Conservation (phyloP, 2,113 vertebrate species). For the Scomber colias region DNA sequence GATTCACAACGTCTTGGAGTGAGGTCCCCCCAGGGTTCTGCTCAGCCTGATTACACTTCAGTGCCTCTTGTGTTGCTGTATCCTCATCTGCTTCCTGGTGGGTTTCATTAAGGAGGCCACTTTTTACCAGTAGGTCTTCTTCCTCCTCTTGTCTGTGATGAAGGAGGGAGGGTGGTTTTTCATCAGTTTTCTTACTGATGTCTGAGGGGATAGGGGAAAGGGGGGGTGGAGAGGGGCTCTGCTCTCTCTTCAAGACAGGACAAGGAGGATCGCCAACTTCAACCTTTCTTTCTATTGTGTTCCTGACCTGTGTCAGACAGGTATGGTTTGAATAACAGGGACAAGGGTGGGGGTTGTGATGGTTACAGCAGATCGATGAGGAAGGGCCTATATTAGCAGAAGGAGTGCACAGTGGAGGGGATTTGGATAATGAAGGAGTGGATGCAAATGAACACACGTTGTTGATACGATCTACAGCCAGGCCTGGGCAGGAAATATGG, state of each 20-base stretch:
- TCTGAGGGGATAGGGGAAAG: constrained; percentile 90
- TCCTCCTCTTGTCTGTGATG: constrained; percentile 83
- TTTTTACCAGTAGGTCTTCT: constrained; percentile 35
- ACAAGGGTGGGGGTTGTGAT: constrained; percentile 80
- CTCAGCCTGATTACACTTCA: constrained; percentile 58
- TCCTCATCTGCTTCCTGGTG: constrained; percentile 22
- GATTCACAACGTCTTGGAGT: constrained; percentile 91
- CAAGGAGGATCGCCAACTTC: constrained; percentile 59
- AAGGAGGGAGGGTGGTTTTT: constrained; percentile 88
- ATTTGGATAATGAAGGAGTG: constrained; percentile 36
- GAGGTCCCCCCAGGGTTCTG: constrained; percentile 83
- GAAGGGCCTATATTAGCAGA: constrained; percentile 51
- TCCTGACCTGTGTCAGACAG: constrained; percentile 66
- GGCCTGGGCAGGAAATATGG: constrained; percentile 87
- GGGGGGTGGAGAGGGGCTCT: constrained; percentile 91
- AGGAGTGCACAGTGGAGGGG: constrained; percentile 38
- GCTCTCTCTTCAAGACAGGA: constrained; percentile 73
- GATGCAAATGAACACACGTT: constrained; percentile 75
- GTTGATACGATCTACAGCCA: constrained; percentile 82
- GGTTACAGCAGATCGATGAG: constrained; percentile 80
- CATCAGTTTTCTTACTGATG: constrained; percentile 81
- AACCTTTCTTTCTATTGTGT: constrained; percentile 55
- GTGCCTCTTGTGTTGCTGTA: constrained; percentile 31
- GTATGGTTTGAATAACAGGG: constrained; percentile 60
- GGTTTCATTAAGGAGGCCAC: constrained; percentile 8